Percentiles rank a stretch among this genome's conserved stretches.
Conservation (phyloP, 2,888 invertebrate genomes). For the Polietes domitor region DNA sequence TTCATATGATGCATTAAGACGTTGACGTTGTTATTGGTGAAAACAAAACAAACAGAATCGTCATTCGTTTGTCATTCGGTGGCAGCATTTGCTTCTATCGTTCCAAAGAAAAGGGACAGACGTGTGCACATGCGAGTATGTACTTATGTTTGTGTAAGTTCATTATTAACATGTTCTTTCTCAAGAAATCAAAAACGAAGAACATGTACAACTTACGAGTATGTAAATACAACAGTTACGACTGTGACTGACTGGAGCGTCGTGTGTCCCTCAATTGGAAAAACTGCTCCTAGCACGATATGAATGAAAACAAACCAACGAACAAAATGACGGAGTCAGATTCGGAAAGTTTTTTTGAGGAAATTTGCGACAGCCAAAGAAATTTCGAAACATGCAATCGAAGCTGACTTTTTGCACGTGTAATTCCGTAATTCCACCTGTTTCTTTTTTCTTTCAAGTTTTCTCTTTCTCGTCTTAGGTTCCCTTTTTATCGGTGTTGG, state of each 20-base stretch:
- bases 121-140: not conserved
- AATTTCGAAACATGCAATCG: constrained; percentile 59
- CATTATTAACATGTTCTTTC: not conserved
- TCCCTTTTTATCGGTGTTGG: constrained; percentile 12
- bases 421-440: constrained; percentile 45
- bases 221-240: not conserved
- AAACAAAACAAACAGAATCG: constrained; percentile 17
- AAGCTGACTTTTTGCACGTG: not conserved
- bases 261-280: constrained; percentile 45
- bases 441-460: constrained; percentile 20
- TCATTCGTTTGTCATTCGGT: constrained; percentile 15
- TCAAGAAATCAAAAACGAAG: constrained; percentile 23
- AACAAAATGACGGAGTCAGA: constrained; percentile 14
- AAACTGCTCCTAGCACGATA: constrained; percentile 30
- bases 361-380: constrained; percentile 58
- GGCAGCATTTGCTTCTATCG: not conserved
- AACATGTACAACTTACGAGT: not conserved
- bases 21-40: constrained; percentile 15
- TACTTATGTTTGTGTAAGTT: not conserved
- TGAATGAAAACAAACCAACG: not conserved
- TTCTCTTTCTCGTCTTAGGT: not conserved
- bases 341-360: constrained; percentile 47
- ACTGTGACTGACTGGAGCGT: constrained; percentile 7
- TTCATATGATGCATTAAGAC: constrained; percentile 24
- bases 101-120: no score